Evolutionary conservation across 2,797 vertebrate genomes (phyloP), one percentile per base, ranked within the genome.

Genomic region (Manis pentadactyla): DNA sequence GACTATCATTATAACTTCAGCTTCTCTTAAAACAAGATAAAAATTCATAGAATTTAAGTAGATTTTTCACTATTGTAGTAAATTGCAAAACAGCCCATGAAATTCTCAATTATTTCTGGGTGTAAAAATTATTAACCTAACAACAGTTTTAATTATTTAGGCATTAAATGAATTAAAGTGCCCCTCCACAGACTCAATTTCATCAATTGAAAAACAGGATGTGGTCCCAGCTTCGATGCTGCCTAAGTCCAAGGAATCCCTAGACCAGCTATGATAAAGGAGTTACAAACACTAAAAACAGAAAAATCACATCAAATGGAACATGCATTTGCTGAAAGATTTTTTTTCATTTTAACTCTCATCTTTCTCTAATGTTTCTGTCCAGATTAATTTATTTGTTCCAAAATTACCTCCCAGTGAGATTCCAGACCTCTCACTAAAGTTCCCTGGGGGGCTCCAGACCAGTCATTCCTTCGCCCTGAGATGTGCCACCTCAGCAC

Each of bases 381-480:
- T 69, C 37, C 61, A 92, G 57, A 63, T 25, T 87, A 69, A 64
- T 59, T 61, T 7, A 46, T 86, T 79, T 90, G 11, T 69, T 90
- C 10, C 53, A 69, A 87, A 74, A 77, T 61, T 57, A 75, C 29
- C 21, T 79, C 46, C 39, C 5, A 97, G 55, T 97, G 95, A 98
- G 96, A 95, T 25, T 34, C 63, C 66, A 85, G 53, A 89, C 73
- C 93, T 93, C 68, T 93, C 55, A 51, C 4, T 90, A 63, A 96
- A 73, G 34, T 23, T 10, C 71, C 6, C 49, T 66, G 4, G 7
- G 51, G 11, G 23, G 77, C 29, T 68, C 25, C 42, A 89, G 13
- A 34, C 2, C 39, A 71, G n/a, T 61, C 27, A 17, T 0, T 27
- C 17, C 23, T 29, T 82, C 27, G 73, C 29, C 7, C 31, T 4